A percentile compares a stretch with the other conserved stretches of the same genome.
These are phyloP conservation scores for Pelecanoides urinatrix DNA, from an alignment of 2,113 vertebrate species.

Conservation along the genomic window DNA sequence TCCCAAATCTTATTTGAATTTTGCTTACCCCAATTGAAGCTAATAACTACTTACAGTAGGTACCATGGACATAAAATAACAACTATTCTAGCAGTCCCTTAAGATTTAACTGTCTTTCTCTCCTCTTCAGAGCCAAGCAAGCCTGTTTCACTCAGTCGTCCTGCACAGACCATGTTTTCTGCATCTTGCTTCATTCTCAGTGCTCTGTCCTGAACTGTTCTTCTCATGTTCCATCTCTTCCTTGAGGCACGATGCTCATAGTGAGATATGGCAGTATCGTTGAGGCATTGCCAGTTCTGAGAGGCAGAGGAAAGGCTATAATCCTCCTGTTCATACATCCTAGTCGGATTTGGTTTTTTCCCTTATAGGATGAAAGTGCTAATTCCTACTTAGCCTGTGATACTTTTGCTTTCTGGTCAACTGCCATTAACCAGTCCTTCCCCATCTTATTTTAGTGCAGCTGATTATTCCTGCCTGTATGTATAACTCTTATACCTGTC, in stretches of 20 bases:
- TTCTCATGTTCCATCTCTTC: background rate
- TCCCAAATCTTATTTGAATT: background rate
- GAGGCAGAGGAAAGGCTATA: background rate
- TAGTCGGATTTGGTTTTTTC: fast-evolving
- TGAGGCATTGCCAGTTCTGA: background rate
- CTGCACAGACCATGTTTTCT: background rate
- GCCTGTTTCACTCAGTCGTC: background rate
- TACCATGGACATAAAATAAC: background rate
- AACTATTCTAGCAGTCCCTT: background rate
- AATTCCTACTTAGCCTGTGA: background rate
- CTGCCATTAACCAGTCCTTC: background rate
- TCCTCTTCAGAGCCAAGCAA: background rate
- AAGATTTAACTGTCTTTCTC: background rate
- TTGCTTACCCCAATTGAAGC: background rate
- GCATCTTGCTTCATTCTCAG: fast-evolving
- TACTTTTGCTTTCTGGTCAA: background rate
- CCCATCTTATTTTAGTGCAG: fast-evolving
- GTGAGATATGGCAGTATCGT: background rate
- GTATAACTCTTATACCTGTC: fast-evolving
- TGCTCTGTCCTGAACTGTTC: background rate
- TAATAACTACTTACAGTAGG: background rate
- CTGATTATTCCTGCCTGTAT: background rate
- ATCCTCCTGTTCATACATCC: background rate
- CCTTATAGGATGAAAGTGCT: background rate
- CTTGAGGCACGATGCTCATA: background rate